Evolutionary conservation across 2,113 vertebrate species (phyloP).

Genomic region (Percina caprodes): DNA sequence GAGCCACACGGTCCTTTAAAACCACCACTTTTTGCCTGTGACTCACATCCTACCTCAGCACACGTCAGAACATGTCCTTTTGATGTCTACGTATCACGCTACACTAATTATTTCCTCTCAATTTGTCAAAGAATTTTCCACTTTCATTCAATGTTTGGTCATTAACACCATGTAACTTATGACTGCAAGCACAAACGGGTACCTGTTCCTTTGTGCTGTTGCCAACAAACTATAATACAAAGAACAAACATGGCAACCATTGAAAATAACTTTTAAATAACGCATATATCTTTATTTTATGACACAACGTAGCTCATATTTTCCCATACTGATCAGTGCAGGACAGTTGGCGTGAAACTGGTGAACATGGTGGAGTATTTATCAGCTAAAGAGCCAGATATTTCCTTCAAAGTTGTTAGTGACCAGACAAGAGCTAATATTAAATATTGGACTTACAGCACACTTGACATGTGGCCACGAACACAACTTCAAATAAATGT

Average conservation of each 20-base stretch:
- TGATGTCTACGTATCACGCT: not conserved
- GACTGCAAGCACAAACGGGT: slow-evolving; percentile 2
- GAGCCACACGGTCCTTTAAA: slow-evolving; percentile 30
- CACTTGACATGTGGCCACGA: not conserved
- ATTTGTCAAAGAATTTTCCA: slow-evolving; percentile 39
- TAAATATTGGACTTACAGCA: not conserved
- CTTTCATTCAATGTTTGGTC: slow-evolving; percentile 22
- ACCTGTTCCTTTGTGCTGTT: slow-evolving; percentile 26
- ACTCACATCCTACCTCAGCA: slow-evolving; percentile 47
- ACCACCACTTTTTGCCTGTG: slow-evolving; percentile 24
- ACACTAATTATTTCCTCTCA: slow-evolving; percentile 36
- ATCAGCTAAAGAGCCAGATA: not conserved
- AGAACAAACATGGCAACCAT: slow-evolving; percentile 2
- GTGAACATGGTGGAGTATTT: not conserved
- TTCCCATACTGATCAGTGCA: not conserved
- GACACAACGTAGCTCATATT: not conserved
- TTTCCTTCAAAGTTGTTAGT: not conserved
- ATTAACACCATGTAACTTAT: not conserved
- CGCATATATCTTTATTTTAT: not conserved
- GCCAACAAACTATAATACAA: slow-evolving; percentile 26
- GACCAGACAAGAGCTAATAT: not conserved
- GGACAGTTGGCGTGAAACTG: not conserved
- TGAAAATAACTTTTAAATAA: not conserved
- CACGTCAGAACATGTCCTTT: slow-evolving; percentile 30
- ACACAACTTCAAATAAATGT: not conserved